phyloP scores from a whole-genome alignment of 2,888 invertebrate species.

The Xylota sylvarum region DNA sequence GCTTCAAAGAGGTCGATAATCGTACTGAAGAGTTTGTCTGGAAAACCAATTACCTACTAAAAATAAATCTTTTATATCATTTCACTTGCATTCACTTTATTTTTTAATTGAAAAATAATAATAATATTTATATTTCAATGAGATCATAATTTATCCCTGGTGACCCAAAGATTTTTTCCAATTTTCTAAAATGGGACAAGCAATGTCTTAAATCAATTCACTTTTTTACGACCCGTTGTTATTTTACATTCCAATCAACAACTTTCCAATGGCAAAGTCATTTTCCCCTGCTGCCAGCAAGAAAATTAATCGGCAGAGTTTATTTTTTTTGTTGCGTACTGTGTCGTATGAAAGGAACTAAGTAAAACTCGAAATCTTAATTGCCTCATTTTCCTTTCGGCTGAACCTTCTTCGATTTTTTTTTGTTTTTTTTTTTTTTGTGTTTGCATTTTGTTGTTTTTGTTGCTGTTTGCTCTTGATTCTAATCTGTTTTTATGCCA shows the following conservation, averaged over 20 bases:
- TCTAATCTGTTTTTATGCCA: slow-evolving; percentile 63
- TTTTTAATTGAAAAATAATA: slow-evolving; percentile 35
- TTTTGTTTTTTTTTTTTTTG: not conserved
- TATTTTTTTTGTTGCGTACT: slow-evolving; percentile 2
- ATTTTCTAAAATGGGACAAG: slow-evolving; percentile 41
- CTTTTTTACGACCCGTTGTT: slow-evolving; percentile 49
- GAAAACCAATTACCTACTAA: too few relatives aligned
- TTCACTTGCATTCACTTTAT: not conserved
- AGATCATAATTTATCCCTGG: slow-evolving; percentile 55
- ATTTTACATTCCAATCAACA: slow-evolving; percentile 68
- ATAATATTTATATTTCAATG: slow-evolving; percentile 50
- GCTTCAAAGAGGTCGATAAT: too few relatives aligned
- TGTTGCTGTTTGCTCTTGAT: slow-evolving; percentile 53
- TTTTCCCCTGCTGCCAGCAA: slow-evolving; percentile 13
- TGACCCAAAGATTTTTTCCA: slow-evolving; percentile 52
- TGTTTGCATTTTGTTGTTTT: not conserved
- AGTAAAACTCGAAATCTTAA: slow-evolving; percentile 61
- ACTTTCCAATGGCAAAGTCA: slow-evolving; percentile 56
- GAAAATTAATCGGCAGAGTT: slow-evolving; percentile 34
- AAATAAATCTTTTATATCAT: too few relatives aligned
- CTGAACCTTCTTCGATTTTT: slow-evolving; percentile 55
- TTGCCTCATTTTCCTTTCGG: slow-evolving; percentile 72
- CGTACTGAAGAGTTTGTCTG: too few relatives aligned
- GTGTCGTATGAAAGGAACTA: slow-evolving; percentile 36
- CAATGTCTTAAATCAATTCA: slow-evolving; percentile 63